These are phyloP conservation scores for Nothura maculosa DNA, from an alignment of 2,797 vertebrate genomes.

Conservation along the genomic window DNA sequence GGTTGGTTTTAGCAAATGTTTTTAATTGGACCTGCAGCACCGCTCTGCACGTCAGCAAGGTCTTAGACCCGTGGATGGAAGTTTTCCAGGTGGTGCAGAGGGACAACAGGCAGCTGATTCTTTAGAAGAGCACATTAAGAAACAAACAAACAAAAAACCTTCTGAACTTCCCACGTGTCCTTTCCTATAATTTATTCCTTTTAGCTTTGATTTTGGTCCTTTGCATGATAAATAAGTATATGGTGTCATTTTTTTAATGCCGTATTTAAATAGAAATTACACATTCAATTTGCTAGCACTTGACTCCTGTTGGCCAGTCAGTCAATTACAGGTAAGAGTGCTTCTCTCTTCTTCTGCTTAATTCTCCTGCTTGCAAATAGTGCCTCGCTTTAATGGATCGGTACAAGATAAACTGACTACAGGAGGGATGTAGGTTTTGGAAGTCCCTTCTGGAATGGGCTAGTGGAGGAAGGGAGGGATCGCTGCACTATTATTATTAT, in stretches of 20 bases:
- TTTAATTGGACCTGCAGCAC: not conserved
- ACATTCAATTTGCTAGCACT: slow-evolving; percentile 67
- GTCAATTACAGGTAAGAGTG: slow-evolving; percentile 72
- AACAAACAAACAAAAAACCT: not conserved
- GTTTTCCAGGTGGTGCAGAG: not conserved
- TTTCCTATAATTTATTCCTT: slow-evolving; percentile 35
- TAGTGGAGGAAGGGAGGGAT: slow-evolving; percentile 4
- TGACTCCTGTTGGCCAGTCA: slow-evolving; percentile 71
- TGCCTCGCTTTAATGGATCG: slow-evolving; percentile 38
- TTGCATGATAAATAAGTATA: slow-evolving; percentile 65
- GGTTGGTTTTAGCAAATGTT: not conserved
- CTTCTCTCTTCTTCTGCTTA: slow-evolving; percentile 52
- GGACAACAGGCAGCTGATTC: not conserved
- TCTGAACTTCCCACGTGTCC: slow-evolving; percentile 5
- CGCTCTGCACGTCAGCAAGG: not conserved
- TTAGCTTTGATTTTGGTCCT: slow-evolving; percentile 65
- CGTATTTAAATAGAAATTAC: slow-evolving; percentile 70
- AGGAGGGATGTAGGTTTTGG: not conserved
- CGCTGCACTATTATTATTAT: not conserved
- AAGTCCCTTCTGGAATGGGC: slow-evolving; percentile 34
- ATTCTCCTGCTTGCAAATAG: slow-evolving; percentile 32
- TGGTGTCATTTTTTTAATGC: slow-evolving; percentile 61
- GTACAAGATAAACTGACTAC: slow-evolving; percentile 9
- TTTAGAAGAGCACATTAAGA: not conserved
- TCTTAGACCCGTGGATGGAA: not conserved